Evolutionary conservation across 64 coral and sea anemone species (phyloP).

Genomic region (Porites lutea): DNA sequence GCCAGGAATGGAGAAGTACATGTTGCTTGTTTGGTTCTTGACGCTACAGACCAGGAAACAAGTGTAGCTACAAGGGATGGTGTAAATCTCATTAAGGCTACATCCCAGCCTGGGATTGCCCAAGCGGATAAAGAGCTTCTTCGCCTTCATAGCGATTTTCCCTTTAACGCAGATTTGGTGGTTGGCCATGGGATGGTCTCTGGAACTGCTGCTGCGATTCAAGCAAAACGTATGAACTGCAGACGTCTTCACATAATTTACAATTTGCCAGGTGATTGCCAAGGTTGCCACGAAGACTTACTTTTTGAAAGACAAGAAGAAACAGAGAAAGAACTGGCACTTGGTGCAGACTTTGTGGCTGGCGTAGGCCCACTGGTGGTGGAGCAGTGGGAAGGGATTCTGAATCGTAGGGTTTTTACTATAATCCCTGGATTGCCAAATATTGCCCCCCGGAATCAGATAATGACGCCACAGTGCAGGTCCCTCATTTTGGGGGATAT

Average conservation of each 20-base stretch:
- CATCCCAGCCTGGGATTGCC: conserved; percentile 21
- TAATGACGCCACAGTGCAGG: conserved; percentile 57
- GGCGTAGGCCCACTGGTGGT: conserved; percentile 46
- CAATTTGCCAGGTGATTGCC: conserved; percentile 12
- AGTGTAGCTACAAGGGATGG: conserved; percentile 51
- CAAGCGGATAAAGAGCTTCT: conserved; percentile 32
- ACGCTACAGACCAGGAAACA: conserved; percentile 26
- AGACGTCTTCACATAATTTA: conserved; percentile 68
- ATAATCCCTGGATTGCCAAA: conserved; percentile 75
- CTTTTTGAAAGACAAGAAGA: not conserved
- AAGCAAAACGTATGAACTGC: conserved; percentile 43
- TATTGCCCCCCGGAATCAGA: conserved; percentile 20
- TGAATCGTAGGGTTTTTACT: conserved; percentile 65
- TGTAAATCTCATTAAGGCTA: conserved; percentile 49
- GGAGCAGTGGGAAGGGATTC: conserved; percentile 64
- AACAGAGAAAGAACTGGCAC: conserved; percentile 21
- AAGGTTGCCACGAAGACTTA: not conserved
- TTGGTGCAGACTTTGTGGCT: conserved; percentile 65
- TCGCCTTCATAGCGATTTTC: conserved; percentile 36
- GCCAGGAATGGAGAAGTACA: conserved; percentile 27
- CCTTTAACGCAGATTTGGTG: conserved; percentile 62
- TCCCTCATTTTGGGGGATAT: conserved; percentile 58
- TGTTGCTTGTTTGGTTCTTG: conserved; percentile 58
- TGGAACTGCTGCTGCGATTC: conserved; percentile 64
- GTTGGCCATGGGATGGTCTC: conserved; percentile 71